A percentile compares a stretch with the other conserved stretches of the same genome.
Evolutionary conservation across 2,113 vertebrate genomes (phyloP).

Genomic region (Megatriorchis doriae): DNA sequence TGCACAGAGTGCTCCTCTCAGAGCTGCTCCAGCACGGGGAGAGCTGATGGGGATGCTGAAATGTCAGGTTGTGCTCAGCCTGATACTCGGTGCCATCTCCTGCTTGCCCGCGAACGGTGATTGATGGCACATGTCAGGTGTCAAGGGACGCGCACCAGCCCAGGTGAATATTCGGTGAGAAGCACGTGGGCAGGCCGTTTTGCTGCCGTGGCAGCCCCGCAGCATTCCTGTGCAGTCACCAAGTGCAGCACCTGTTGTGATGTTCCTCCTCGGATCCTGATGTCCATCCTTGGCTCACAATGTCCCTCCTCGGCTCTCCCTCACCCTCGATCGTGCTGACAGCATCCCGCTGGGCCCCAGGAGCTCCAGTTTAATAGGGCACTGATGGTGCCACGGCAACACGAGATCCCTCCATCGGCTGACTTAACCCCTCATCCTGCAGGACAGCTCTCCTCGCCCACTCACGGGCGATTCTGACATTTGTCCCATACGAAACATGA

Average conservation of each 20-base stretch:
- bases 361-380: background rate
- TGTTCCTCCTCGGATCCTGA: background rate
- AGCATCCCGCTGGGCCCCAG: background rate
- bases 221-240: background rate
- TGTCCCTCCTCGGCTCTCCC: background rate
- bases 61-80: background rate
- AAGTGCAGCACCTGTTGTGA: background rate
- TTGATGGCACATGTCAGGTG: background rate
- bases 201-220: accelerated
- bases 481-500: background rate
- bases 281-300: background rate
- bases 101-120: accelerated
- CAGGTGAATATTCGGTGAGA: background rate
- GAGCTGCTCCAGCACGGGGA: background rate
- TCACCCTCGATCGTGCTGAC: background rate
- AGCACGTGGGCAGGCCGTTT: background rate
- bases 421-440: background rate
- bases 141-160: background rate
- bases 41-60: background rate
- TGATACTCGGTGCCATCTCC: accelerated
- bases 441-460: accelerated
- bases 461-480: background rate
- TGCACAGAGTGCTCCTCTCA: accelerated
- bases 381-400: accelerated
- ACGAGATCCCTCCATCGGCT: accelerated